Conservation (phyloP, 2,888 invertebrate species). For the Heliconius erato region DNA sequence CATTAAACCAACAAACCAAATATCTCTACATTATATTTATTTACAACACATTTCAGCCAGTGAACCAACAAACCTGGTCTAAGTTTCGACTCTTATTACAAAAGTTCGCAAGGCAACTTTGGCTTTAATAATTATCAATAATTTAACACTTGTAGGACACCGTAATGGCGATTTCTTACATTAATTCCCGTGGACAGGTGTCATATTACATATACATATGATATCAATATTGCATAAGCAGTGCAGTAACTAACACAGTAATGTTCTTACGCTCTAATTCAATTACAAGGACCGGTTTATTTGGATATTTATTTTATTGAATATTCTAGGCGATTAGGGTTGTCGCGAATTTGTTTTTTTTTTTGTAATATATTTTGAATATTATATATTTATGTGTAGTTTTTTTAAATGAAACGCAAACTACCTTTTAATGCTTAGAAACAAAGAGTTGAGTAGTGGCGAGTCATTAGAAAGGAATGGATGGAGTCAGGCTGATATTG, state of each 20-base stretch:
- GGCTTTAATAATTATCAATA: constrained; percentile 55
- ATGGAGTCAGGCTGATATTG: background rate
- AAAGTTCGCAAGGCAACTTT: constrained; percentile 33
- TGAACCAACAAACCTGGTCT: constrained; percentile 18
- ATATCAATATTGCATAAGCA: constrained; percentile 66
- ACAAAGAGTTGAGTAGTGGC: background rate
- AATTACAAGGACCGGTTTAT: constrained; percentile 68
- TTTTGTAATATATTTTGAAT: background rate
- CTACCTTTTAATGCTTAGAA: background rate
- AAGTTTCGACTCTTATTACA: constrained; percentile 28
- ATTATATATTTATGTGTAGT: background rate
- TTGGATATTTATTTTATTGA: constrained; percentile 50
- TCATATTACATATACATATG: constrained; percentile 65
- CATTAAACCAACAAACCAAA: no score
- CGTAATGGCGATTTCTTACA: constrained; percentile 62
- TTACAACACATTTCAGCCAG: constrained; percentile 16
- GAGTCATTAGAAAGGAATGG: background rate
- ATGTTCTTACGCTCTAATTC: constrained; percentile 80
- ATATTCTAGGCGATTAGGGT: constrained; percentile 37
- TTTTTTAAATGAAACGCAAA: no score
- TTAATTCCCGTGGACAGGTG: constrained; percentile 69
- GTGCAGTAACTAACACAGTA: constrained; percentile 61
- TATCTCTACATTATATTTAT: background rate
- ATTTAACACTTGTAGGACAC: constrained; percentile 58
- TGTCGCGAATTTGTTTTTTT: background rate